Conservation (phyloP, 1,140 invertebrate species). For the Penaeus chinensis region DNA sequence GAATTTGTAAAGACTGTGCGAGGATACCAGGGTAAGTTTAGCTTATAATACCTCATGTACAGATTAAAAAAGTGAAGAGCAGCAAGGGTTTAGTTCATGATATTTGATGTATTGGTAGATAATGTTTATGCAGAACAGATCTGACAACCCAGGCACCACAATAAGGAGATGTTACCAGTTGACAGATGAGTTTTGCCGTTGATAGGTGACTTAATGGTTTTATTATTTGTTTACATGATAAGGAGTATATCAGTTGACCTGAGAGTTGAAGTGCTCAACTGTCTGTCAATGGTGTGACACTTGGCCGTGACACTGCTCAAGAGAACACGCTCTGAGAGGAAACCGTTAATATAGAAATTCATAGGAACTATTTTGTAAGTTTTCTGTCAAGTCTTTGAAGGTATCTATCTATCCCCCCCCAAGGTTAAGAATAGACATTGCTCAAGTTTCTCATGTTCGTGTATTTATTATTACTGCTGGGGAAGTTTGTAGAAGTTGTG, state of each 20-base stretch:
- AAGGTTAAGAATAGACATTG: constrained; percentile 30
- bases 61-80: constrained; percentile 9
- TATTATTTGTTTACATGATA: constrained; percentile 36
- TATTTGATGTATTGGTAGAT: constrained; percentile 16
- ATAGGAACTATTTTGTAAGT: neutral
- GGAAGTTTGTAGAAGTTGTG: neutral
- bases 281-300: constrained; percentile 44
- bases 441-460: constrained; percentile 39
- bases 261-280: constrained; percentile 39
- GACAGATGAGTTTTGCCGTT: constrained; percentile 36
- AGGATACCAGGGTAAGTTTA: constrained; percentile 40
- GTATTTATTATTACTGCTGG: constrained; percentile 32
- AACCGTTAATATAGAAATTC: neutral
- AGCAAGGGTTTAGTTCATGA: neutral
- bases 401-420: constrained; percentile 11
- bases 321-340: neutral
- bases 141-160: constrained; percentile 45
- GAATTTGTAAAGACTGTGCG: constrained; percentile 23
- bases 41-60: constrained; percentile 39
- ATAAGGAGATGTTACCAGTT: constrained; percentile 42
- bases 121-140: constrained; percentile 34
- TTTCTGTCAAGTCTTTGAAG: constrained; percentile 6
- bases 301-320: constrained; percentile 38
- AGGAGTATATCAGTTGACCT: constrained; percentile 29
- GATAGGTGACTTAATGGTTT: constrained; percentile 30